Evolutionary conservation across 2,797 vertebrate genomes (phyloP).

Genomic region (Pseudochirops corinnae): DNA sequence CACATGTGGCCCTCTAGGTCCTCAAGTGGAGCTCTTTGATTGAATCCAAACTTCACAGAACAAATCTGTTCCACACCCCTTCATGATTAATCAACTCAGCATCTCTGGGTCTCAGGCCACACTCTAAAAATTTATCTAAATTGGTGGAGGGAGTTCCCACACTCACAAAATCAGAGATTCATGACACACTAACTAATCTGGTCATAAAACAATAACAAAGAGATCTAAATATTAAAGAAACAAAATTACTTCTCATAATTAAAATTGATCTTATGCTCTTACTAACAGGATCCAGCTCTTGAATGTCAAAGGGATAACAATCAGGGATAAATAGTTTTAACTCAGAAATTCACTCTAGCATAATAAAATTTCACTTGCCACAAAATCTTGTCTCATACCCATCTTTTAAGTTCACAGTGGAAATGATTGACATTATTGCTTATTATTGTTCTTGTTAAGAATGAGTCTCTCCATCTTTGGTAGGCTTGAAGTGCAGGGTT

Average conservation of each 20-base stretch:
- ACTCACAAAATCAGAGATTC: not conserved
- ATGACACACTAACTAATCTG: not conserved
- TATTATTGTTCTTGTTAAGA: not conserved
- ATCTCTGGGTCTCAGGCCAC: not conserved
- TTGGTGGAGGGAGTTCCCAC: not conserved
- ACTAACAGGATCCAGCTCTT: conserved; percentile 40
- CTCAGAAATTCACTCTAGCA: conserved; percentile 27
- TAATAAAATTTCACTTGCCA: conserved; percentile 11
- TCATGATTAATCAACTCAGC: not conserved
- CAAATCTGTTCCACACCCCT: too few species aligned
- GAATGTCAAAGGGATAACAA: conserved; percentile 38
- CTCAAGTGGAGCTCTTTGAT: too few species aligned
- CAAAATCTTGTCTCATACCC: conserved; percentile 38
- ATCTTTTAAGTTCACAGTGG: conserved; percentile 17
- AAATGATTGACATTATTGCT: conserved; percentile 6
- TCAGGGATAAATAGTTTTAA: conserved; percentile 38
- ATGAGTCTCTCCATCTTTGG: not conserved
- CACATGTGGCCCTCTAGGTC: too few species aligned
- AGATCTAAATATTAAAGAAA: not conserved
- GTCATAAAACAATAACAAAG: not conserved
- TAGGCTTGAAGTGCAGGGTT: not conserved
- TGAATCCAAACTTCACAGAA: too few species aligned
- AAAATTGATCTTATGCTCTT: conserved; percentile 28
- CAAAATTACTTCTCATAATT: not conserved
- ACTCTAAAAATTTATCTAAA: not conserved